phyloP scores from a whole-genome alignment of 1,140 invertebrate species.

The Dinoponera quadriceps region DNA sequence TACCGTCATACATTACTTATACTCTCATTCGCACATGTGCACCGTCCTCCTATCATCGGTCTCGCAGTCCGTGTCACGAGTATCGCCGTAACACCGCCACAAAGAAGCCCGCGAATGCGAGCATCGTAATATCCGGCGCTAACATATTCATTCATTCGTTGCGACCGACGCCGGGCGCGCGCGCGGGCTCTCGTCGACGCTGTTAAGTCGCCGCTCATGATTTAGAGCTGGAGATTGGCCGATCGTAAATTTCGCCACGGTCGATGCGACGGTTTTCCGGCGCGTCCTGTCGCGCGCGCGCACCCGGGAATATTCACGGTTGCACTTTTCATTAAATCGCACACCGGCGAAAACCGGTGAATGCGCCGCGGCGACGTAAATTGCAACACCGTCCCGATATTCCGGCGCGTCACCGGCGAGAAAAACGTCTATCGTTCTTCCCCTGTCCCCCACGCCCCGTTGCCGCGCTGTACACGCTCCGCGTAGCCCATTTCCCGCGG shows the following conservation, averaged over 20 bases:
- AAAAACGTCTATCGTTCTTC: not conserved
- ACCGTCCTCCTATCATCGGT: slow-evolving; percentile 17
- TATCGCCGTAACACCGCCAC: slow-evolving; percentile 4
- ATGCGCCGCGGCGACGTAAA: not conserved
- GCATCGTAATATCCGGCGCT: not conserved
- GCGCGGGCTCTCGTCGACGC: not conserved
- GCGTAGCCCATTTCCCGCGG: not conserved
- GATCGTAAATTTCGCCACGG: slow-evolving; percentile 13
- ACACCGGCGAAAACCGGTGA: not conserved
- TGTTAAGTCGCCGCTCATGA: slow-evolving; percentile 28
- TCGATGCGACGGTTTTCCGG: not conserved
- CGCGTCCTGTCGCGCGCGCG: not conserved
- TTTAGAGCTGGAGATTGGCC: slow-evolving; percentile 31
- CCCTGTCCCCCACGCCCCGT: not conserved
- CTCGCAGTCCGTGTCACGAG: not conserved
- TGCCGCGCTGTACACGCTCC: too few species aligned
- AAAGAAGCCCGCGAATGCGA: slow-evolving; percentile 22
- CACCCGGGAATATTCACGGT: slow-evolving; percentile 14
- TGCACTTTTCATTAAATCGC: slow-evolving; percentile 49
- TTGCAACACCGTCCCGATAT: slow-evolving; percentile 19
- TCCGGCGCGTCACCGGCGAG: not conserved
- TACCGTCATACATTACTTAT: slow-evolving; percentile 45
- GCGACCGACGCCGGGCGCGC: slow-evolving; percentile 6
- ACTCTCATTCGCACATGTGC: slow-evolving; percentile 19
- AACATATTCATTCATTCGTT: slow-evolving; percentile 20